Evolutionary conservation across 2,797 vertebrate species (phyloP), one percentile per base, ranked within the genome.

Genomic region (Acropternis orthonyx): DNA sequence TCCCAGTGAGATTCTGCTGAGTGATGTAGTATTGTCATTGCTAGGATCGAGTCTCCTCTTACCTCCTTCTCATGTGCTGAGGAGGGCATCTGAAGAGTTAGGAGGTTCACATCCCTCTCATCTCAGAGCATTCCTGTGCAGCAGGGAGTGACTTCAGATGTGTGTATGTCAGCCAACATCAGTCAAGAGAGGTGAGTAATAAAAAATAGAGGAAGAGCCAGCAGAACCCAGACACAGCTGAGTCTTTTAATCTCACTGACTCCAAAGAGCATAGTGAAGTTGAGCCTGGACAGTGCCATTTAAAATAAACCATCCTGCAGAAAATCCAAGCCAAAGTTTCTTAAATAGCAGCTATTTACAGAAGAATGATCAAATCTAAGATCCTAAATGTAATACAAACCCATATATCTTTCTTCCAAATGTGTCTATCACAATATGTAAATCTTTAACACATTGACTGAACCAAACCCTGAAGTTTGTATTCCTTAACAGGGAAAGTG

Each of bases 241-340:
- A 69, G 66, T 81, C 62, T 77, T 95, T 93, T 92, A 41, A 91
- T 92, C 77, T 85, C 63, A 49, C 56, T 89, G 93, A 89, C 63
- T 94, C 88, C 88, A 94, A 94, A 92, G 67, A 85, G 52, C 59
- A 54, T 43, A 84, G 34, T 12, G 26, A 91, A 86, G 52, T 46
- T 87, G 41, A 91, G 37, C 34, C 49, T 79, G 74, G 74, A 39
- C 52, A 91, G 26, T 91, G 49, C 62, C 52, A 79, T 52, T 22
- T 75, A 76, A 90, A 83, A 81, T 72, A 72, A 96, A 79, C 39
- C 76, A 10, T 55, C 24, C n/a, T 73, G 63, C 27, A 83, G 49
- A 92, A 79, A 92, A 85, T 46, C 15, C 26, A 92, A 88, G 82
- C 55, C 71, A 90, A 74, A 81, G 4, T 9, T 86, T 90, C 80